phyloP scores from a whole-genome alignment of 2,797 vertebrate genomes.

The Sardinella longiceps region DNA sequence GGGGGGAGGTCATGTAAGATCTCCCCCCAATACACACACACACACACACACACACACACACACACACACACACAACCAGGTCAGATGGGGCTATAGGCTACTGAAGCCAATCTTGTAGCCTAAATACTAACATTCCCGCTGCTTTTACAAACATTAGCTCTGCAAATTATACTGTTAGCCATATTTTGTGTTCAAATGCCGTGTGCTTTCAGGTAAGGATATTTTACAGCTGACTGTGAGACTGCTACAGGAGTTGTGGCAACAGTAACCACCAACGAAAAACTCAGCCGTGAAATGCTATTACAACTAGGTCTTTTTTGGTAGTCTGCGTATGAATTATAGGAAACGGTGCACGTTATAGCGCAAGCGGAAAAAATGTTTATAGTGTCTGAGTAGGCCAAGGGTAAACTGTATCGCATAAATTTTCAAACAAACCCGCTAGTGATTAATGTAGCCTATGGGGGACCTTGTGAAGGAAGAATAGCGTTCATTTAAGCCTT shows the following conservation, averaged over 20 bases:
- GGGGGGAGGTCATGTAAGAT: slow-evolving; percentile 58
- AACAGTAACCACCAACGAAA: slow-evolving; percentile 23
- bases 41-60: not conserved
- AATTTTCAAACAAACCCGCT: slow-evolving; percentile 19
- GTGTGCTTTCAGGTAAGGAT: not conserved
- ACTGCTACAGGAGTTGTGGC: not conserved
- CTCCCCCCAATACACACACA: slow-evolving; percentile 48
- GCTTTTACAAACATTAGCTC: not conserved
- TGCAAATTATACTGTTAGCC: not conserved
- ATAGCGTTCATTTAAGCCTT: not conserved
- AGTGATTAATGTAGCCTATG: slow-evolving; percentile 14
- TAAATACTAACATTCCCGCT: not conserved
- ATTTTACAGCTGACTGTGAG: not conserved
- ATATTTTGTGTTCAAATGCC: not conserved
- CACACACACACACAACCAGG: not conserved
- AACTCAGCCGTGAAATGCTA: not conserved
- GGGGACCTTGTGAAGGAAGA: not conserved
- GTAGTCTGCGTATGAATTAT: not conserved
- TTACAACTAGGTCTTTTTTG: not conserved
- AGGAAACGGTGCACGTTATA: slow-evolving; percentile 10
- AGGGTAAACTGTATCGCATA: slow-evolving; percentile 19
- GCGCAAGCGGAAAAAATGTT: slow-evolving; percentile 15
- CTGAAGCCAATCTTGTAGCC: not conserved
- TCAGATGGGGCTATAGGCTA: not conserved
- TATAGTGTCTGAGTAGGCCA: slow-evolving; percentile 22